Evolutionary conservation across 1,140 invertebrate genomes (phyloP).

Genomic region (Nasonia longicornis): DNA sequence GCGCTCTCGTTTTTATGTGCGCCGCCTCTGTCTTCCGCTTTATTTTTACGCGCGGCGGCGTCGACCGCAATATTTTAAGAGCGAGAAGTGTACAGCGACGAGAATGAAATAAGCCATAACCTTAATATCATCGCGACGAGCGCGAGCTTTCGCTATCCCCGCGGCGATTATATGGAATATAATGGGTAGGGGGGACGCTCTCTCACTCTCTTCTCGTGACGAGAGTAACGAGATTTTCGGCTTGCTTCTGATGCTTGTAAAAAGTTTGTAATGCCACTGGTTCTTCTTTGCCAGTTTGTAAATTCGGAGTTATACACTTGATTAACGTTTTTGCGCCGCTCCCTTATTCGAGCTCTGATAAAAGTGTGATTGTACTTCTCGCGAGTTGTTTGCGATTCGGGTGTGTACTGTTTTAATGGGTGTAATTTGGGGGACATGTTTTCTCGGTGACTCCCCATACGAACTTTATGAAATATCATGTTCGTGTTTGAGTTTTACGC

Average conservation of each 20-base stretch:
- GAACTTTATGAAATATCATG: too few relatives aligned
- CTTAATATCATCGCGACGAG: constrained; percentile 38
- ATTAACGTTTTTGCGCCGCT: constrained; percentile 24
- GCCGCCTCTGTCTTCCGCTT: constrained; percentile 3
- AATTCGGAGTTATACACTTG: not conserved
- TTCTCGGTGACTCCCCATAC: not conserved
- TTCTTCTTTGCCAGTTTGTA: not conserved
- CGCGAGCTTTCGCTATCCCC: not conserved
- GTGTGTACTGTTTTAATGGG: not conserved
- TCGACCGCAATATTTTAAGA: constrained; percentile 35
- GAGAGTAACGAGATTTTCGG: constrained; percentile 19
- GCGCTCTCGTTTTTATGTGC: not conserved
- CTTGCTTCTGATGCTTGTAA: not conserved
- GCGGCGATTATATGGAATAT: constrained; percentile 2
- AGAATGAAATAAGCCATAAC: constrained; percentile 33
- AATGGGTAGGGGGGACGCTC: not conserved
- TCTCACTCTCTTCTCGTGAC: not conserved
- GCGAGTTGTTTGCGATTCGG: not conserved
- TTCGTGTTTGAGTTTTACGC: too few relatives aligned
- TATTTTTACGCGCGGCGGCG: constrained; percentile 6
- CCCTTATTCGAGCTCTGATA: not conserved
- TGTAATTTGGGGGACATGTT: not conserved
- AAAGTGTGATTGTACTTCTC: not conserved
- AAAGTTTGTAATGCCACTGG: constrained; percentile 4
- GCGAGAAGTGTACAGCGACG: constrained; percentile 5